A percentile compares a stretch with the other conserved stretches of the same genome.
These are phyloP conservation scores for Pionites leucogaster DNA, from an alignment of 2,113 vertebrate species.

Conservation along the genomic window DNA sequence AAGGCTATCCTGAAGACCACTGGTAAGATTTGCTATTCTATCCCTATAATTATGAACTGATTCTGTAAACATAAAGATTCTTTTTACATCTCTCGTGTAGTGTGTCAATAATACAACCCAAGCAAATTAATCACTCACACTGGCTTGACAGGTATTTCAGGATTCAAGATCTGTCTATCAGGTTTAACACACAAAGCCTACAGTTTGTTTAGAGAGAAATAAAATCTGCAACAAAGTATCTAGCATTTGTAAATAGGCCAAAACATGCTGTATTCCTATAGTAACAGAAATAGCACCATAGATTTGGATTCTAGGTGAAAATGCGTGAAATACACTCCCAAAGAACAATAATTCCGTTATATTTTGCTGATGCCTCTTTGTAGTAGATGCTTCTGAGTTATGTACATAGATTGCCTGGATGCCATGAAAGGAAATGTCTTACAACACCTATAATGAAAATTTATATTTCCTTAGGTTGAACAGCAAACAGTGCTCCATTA, in stretches of 20 bases:
- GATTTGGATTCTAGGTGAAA: slow-evolving; percentile 1
- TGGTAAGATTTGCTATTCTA: not conserved
- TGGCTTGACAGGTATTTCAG: not conserved
- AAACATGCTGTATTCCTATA: not conserved
- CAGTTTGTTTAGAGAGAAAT: not conserved
- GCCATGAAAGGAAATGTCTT: not conserved
- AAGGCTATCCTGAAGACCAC: not conserved
- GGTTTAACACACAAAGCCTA: not conserved
- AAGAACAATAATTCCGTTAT: not conserved
- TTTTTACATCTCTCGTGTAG: not conserved
- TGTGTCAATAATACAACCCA: not conserved
- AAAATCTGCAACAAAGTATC: not conserved
- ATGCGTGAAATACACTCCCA: not conserved
- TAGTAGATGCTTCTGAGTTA: not conserved
- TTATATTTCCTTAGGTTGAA: not conserved
- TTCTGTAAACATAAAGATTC: not conserved
- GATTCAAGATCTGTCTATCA: not conserved
- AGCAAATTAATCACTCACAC: not conserved
- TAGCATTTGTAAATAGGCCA: not conserved
- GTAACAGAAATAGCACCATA: not conserved
- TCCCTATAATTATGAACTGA: not conserved
- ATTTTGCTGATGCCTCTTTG: not conserved
- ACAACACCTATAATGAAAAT: not conserved
- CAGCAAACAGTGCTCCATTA: not conserved
- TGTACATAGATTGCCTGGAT: not conserved